Evolutionary conservation across 1,140 invertebrate genomes (phyloP).

Genomic region (Sipha flava): DNA sequence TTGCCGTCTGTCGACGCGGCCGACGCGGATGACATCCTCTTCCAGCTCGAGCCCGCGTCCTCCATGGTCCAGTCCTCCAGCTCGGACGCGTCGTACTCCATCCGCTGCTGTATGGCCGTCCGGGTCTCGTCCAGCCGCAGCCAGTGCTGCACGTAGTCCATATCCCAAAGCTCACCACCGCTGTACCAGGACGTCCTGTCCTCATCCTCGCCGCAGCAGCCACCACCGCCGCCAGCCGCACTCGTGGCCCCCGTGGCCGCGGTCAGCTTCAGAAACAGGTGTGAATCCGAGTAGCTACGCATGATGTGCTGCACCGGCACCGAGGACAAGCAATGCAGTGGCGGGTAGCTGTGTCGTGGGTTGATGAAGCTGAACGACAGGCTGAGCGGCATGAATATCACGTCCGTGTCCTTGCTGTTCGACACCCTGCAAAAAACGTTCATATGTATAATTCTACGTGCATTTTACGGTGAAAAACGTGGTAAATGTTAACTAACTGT

Average conservation of each 20-base stretch:
- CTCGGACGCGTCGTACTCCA: constrained; percentile 65
- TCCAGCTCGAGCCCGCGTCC: neutral
- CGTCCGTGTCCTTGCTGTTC: constrained; percentile 55
- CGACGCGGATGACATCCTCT: neutral
- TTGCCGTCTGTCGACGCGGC: neutral
- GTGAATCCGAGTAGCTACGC: constrained; percentile 62
- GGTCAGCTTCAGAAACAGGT: constrained; percentile 57
- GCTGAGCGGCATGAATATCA: constrained; percentile 59
- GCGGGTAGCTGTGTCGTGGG: constrained; percentile 61
- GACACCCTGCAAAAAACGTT: neutral
- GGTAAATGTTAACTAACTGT: no score
- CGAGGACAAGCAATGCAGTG: constrained; percentile 42
- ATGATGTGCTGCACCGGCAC: constrained; percentile 52
- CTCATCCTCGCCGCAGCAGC: constrained; percentile 40
- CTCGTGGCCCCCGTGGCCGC: constrained; percentile 38
- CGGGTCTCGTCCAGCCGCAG: constrained; percentile 58
- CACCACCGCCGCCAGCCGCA: constrained; percentile 30
- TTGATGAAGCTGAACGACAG: constrained; percentile 52
- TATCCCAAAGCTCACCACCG: constrained; percentile 54
- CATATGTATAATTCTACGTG: no score
- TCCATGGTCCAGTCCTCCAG: constrained; percentile 67
- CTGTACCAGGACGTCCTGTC: constrained; percentile 47
- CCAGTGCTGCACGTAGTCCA: constrained; percentile 67
- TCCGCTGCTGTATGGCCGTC: constrained; percentile 56
- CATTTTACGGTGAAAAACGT: no score